Conservation (phyloP, 2,797 vertebrate genomes). For the Astyanax mexicanus region DNA sequence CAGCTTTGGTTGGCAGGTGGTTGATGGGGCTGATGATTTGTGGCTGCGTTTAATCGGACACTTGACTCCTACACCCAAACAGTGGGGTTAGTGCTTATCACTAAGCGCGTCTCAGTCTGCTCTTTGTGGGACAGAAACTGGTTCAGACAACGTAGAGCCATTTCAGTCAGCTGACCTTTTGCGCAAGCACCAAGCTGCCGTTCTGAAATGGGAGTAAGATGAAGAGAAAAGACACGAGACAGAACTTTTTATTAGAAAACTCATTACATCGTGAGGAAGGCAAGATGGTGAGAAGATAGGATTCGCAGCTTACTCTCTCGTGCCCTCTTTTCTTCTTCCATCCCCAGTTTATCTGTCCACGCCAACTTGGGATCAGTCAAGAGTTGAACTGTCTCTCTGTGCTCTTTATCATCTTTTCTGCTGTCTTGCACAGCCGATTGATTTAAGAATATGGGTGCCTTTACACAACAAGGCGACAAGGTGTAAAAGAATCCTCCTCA, state of each 20-base stretch:
- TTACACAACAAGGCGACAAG: constrained; percentile 79
- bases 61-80: constrained; percentile 56
- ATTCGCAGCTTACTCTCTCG: constrained; percentile 32
- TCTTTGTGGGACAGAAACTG: constrained; percentile 51
- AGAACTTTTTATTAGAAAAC: constrained; percentile 49
- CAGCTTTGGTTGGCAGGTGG: constrained; percentile 49
- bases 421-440: constrained; percentile 66
- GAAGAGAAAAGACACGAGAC: constrained; percentile 33
- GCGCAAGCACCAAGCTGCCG: constrained; percentile 36
- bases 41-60: constrained; percentile 53
- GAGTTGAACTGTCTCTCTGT: constrained; percentile 53
- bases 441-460: constrained; percentile 73
- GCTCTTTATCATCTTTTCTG: constrained; percentile 64
- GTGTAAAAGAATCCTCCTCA: constrained; percentile 75
- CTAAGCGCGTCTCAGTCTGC: constrained; percentile 47
- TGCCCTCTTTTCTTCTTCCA: constrained; percentile 48
- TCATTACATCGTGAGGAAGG: constrained; percentile 52
- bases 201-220: constrained; percentile 34
- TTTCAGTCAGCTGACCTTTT: constrained; percentile 51
- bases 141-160: constrained; percentile 47
- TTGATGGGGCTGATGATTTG: constrained; percentile 54
- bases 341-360: constrained; percentile 52
- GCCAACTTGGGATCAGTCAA: constrained; percentile 51
- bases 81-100: constrained; percentile 50
- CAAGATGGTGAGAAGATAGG: constrained; percentile 47